Conservation (phyloP, 2,113 vertebrate species). For the Labeo catla region DNA sequence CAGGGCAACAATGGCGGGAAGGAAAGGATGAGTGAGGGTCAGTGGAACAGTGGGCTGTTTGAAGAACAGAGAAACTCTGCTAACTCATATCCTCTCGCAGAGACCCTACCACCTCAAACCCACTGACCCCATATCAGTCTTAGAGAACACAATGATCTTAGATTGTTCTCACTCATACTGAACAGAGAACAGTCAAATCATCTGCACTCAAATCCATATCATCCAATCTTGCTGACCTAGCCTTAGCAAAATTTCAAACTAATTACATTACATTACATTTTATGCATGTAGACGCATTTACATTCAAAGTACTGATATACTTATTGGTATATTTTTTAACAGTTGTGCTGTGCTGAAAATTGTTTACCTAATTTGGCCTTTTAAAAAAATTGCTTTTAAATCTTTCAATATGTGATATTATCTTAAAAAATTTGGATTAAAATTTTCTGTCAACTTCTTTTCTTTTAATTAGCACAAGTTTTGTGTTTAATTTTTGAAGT, state of each 20-base stretch:
- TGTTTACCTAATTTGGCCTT: too few species aligned
- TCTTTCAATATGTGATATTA: too few species aligned
- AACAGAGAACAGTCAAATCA: not conserved
- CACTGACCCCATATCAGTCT: constrained; percentile 5
- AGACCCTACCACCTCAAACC: not conserved
- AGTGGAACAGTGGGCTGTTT: constrained; percentile 30
- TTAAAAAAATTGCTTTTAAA: too few species aligned
- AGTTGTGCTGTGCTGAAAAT: too few species aligned
- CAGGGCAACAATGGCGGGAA: constrained; percentile 39
- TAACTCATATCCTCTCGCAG: constrained; percentile 22
- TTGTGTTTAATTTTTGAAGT: too few species aligned
- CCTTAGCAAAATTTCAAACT: not conserved
- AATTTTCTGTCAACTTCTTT: too few species aligned
- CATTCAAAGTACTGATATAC: too few species aligned
- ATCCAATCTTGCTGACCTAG: not conserved
- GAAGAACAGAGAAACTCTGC: constrained; percentile 18
- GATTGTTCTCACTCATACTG: not conserved
- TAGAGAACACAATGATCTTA: not conserved
- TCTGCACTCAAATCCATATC: not conserved
- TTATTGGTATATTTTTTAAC: too few species aligned
- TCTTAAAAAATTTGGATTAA: too few species aligned
- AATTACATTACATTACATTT: too few species aligned
- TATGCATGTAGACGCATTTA: too few species aligned
- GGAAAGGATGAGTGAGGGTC: constrained; percentile 26
- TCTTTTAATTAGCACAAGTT: too few species aligned